phyloP scores from a whole-genome alignment of 2,888 invertebrate genomes.

The Callyntrura sp. region DNA sequence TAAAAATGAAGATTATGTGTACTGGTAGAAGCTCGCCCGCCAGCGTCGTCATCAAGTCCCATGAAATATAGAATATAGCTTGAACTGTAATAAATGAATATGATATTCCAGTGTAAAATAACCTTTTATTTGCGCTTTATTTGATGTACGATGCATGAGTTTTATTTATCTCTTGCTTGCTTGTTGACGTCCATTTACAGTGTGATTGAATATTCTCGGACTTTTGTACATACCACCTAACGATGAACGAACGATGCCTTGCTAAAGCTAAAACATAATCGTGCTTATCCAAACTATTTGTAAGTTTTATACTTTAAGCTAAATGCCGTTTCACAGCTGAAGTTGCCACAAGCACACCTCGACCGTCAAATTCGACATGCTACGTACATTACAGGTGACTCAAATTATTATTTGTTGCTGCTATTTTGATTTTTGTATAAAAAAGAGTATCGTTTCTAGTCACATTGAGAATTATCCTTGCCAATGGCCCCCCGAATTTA shows the following conservation, averaged over 20 bases:
- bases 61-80: no score
- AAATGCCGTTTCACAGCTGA: neutral
- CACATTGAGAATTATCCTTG: no score
- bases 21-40: no score
- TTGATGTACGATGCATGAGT: neutral
- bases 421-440: no score
- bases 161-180: neutral
- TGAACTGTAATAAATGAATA: no score
- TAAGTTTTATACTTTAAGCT: neutral
- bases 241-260: neutral
- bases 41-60: no score
- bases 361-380: neutral
- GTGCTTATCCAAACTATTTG: neutral
- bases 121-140: neutral
- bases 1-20: slow-evolving; percentile 23
- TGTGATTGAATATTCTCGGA: neutral
- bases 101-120: neutral
- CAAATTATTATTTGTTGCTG: neutral
- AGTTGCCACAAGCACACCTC: neutral
- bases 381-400: no score
- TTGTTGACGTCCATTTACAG: neutral
- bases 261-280: neutral
- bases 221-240: neutral
- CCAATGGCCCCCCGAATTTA: no score
- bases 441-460: no score